phyloP scores from a whole-genome alignment of 2,888 invertebrate species.

The Lysandra coridon region DNA sequence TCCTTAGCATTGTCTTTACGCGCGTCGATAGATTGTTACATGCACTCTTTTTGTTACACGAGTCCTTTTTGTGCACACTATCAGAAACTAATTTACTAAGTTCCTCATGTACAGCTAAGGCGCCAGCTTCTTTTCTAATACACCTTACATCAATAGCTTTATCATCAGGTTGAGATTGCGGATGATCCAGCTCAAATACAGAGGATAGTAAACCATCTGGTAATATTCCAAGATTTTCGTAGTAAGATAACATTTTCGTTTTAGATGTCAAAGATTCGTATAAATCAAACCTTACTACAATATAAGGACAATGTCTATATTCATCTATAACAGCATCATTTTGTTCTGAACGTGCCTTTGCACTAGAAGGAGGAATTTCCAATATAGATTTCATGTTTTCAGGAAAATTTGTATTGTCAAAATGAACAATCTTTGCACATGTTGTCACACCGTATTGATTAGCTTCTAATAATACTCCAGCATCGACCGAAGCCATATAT shows the following conservation, averaged over 20 bases:
- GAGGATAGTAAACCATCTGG: conserved; percentile 48
- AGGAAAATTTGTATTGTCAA: conserved; percentile 54
- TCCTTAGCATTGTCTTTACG: conserved; percentile 64
- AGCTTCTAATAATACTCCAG: conserved; percentile 59
- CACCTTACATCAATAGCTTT: conserved; percentile 54
- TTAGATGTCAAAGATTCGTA: conserved; percentile 55
- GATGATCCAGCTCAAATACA: conserved; percentile 49
- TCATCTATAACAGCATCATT: conserved; percentile 55
- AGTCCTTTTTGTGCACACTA: conserved; percentile 62
- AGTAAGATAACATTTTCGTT: conserved; percentile 55
- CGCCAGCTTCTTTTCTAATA: conserved; percentile 64
- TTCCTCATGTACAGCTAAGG: conserved; percentile 69
- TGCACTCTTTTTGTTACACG: conserved; percentile 66
- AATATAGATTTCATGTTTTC: conserved; percentile 53
- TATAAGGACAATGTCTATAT: conserved; percentile 56
- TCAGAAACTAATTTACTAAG: conserved; percentile 59
- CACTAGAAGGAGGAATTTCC: conserved; percentile 62
- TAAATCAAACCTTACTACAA: conserved; percentile 63
- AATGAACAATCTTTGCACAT: conserved; percentile 54
- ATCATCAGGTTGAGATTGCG: conserved; percentile 52
- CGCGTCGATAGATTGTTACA: conserved; percentile 65
- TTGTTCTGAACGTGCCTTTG: conserved; percentile 58
- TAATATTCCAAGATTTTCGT: conserved; percentile 55
- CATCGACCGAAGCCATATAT: conserved; percentile 65
- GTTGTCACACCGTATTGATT: conserved; percentile 58